phyloP scores from a whole-genome alignment of 2,113 vertebrate genomes.

The Bolborhynchus lineola region DNA sequence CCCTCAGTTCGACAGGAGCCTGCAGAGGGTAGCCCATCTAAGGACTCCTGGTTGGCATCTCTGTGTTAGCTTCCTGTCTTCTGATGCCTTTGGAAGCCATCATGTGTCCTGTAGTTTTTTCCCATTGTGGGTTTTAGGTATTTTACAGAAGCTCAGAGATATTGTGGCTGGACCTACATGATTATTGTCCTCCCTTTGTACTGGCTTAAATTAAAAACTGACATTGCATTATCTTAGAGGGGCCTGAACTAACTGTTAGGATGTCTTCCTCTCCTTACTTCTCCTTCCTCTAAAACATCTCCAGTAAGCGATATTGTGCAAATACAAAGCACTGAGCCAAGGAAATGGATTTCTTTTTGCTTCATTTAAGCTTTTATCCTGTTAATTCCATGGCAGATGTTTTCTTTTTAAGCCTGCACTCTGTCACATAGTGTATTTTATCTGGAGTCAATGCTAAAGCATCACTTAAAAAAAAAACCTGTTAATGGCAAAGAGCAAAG shows the following conservation, averaged over 20 bases:
- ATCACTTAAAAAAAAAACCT: neutral
- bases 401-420: constrained; percentile 21
- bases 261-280: neutral
- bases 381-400: constrained; percentile 26
- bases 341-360: neutral
- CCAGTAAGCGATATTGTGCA: neutral
- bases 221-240: neutral
- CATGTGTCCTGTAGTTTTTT: neutral
- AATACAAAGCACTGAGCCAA: neutral
- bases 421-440: neutral
- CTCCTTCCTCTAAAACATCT: neutral
- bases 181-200: neutral
- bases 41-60: neutral
- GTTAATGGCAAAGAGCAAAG: neutral
- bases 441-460: neutral
- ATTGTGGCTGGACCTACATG: neutral
- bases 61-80: neutral
- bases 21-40: neutral
- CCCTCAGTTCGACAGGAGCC: neutral
- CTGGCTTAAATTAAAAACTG: constrained; percentile 9
- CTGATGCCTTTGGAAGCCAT: neutral
- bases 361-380: neutral
- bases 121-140: constrained; percentile 7
- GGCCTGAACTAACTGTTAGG: neutral
- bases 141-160: constrained; percentile 48